phyloP scores from a whole-genome alignment of 2,797 vertebrate species.

The Gallinago stenura region DNA sequence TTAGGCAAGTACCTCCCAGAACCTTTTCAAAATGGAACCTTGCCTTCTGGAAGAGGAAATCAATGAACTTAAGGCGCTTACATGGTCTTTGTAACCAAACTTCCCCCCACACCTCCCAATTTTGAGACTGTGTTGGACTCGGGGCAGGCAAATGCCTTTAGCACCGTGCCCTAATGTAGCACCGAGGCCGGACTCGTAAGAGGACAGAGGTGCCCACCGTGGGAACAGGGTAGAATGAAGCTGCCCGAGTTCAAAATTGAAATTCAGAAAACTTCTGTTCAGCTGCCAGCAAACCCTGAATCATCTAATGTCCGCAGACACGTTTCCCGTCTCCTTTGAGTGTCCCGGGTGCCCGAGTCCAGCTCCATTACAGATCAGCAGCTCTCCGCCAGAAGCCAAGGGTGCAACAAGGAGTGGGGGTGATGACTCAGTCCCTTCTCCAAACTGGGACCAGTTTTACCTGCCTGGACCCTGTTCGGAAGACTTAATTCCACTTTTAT shows the following conservation, averaged over 20 bases:
- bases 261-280: slow-evolving; percentile 55
- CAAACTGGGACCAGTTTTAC: slow-evolving; percentile 49
- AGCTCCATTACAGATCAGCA: neutral
- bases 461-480: slow-evolving; percentile 6
- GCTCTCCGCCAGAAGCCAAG: neutral
- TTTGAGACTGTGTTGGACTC: neutral
- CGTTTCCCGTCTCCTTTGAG: slow-evolving; percentile 31
- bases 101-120: neutral
- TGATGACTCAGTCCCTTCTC: slow-evolving; percentile 30
- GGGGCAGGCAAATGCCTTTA: neutral
- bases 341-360: slow-evolving; percentile 33
- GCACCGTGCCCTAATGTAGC: fast-evolving
- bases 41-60: neutral
- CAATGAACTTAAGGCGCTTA: neutral
- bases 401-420: neutral
- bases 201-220: neutral
- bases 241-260: neutral
- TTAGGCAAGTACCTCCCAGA: neutral
- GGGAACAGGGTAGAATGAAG: slow-evolving; percentile 46
- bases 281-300: slow-evolving; percentile 57
- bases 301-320: slow-evolving; percentile 47
- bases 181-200: neutral
- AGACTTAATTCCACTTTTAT: neutral
- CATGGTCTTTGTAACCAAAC: neutral
- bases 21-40: neutral